Conservation (phyloP, 1,140 invertebrate species). For the Cylas formicarius region DNA sequence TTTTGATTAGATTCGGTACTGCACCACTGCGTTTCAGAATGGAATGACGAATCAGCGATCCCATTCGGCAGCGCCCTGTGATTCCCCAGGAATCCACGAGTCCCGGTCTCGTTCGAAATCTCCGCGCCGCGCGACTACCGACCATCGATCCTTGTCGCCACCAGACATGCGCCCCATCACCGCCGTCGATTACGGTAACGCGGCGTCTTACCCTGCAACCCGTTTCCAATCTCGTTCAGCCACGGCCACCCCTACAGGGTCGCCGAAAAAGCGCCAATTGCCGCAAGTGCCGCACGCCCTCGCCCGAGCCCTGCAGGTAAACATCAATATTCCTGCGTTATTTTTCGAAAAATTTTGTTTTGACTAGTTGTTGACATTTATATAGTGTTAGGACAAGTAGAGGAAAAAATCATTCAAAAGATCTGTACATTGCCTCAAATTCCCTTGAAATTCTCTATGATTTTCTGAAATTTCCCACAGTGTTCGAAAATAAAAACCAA, state of each 20-base stretch:
- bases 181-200: too few relatives aligned
- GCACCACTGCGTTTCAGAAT: conserved; percentile 37
- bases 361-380: too few relatives aligned
- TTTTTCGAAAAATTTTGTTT: too few relatives aligned
- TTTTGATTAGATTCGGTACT: neutral
- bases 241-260: conserved; percentile 87
- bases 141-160: conserved; percentile 65
- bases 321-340: neutral
- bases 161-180: conserved; percentile 52
- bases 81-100: conserved; percentile 53
- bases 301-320: conserved; percentile 53
- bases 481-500: too few relatives aligned
- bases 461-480: too few relatives aligned
- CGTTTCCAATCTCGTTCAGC: conserved; percentile 76
- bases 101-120: conserved; percentile 55
- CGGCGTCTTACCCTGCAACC: conserved; percentile 27
- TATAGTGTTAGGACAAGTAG: too few relatives aligned
- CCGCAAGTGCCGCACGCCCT: conserved; percentile 74
- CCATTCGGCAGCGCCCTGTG: conserved; percentile 69
- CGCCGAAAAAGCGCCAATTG: conserved; percentile 90
- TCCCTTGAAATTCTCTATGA: too few relatives aligned
- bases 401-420: too few relatives aligned
- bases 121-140: conserved; percentile 51
- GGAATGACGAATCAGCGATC: conserved; percentile 50
- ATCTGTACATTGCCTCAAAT: too few relatives aligned